A percentile compares a stretch with the other conserved stretches of the same genome.
Evolutionary conservation across 2,797 vertebrate species (phyloP).

Genomic region (Limosa lapponica): DNA sequence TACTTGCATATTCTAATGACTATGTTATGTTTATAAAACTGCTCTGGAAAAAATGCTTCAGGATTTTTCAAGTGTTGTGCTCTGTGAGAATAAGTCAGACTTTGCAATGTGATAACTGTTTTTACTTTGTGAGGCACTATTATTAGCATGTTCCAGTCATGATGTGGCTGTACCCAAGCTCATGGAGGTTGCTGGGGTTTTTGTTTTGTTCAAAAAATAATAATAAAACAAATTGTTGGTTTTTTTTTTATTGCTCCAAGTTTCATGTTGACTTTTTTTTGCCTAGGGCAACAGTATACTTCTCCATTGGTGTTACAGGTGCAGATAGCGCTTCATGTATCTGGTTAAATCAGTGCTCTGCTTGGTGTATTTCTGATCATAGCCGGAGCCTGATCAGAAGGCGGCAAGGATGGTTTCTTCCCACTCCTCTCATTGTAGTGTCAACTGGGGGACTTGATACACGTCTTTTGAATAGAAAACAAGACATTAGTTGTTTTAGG

Average conservation of each 20-base stretch:
- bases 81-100: slow-evolving; percentile 13
- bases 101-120: slow-evolving; percentile 7
- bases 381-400: not conserved
- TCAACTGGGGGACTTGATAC: not conserved
- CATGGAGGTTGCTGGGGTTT: fast-evolving
- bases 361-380: not conserved
- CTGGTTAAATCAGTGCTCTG: fast-evolving
- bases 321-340: not conserved
- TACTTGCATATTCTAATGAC: not conserved
- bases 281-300: fast-evolving
- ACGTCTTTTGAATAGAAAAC: not conserved
- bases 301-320: not conserved
- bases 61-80: not conserved
- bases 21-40: slow-evolving; percentile 19
- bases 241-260: not conserved
- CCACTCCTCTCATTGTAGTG: not conserved
- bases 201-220: not conserved
- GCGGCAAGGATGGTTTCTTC: not conserved
- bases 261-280: not conserved
- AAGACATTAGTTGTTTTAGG: not conserved
- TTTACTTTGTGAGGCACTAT: not conserved
- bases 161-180: not conserved
- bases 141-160: not conserved
- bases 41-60: slow-evolving; percentile 15
- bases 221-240: no score